Evolutionary conservation across 2,113 vertebrate species (phyloP).

Genomic region (Clupea harengus): DNA sequence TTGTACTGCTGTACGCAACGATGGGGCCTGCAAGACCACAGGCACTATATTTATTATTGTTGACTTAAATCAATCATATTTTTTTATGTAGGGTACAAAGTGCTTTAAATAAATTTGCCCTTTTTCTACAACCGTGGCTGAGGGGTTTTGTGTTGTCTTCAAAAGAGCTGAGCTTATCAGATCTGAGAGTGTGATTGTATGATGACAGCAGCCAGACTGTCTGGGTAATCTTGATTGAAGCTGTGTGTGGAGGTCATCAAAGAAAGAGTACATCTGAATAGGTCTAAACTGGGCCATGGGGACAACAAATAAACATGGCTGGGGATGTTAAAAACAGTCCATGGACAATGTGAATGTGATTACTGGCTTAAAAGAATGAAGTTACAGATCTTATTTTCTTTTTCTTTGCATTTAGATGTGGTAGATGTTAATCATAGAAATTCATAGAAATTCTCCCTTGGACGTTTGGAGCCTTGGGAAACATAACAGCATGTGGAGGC

Average conservation of each 20-base stretch:
- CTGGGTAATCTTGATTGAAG: neutral
- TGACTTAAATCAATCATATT: slow-evolving; percentile 79
- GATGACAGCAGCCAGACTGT: neutral
- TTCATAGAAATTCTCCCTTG: neutral
- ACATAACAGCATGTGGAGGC: neutral
- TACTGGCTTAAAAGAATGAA: neutral
- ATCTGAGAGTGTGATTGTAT: neutral
- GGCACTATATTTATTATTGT: slow-evolving; percentile 77
- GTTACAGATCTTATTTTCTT: neutral
- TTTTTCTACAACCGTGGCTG: slow-evolving; percentile 59
- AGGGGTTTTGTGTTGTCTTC: neutral
- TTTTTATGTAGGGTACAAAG: slow-evolving; percentile 74
- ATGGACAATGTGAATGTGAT: neutral
- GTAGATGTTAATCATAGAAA: neutral
- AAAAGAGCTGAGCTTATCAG: neutral
- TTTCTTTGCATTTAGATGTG: neutral
- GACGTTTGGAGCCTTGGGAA: neutral
- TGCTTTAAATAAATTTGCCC: slow-evolving; percentile 79
- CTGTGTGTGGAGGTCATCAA: neutral
- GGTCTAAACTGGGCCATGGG: neutral
- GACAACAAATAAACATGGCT: neutral
- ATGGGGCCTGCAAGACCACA: slow-evolving; percentile 63
- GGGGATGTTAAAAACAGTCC: neutral
- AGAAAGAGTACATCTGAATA: neutral
- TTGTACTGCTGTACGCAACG: slow-evolving; percentile 70